A percentile compares a stretch with the other conserved stretches of the same genome.
Conservation (phyloP, 1,140 invertebrate genomes). For the Heliconius congener region DNA sequence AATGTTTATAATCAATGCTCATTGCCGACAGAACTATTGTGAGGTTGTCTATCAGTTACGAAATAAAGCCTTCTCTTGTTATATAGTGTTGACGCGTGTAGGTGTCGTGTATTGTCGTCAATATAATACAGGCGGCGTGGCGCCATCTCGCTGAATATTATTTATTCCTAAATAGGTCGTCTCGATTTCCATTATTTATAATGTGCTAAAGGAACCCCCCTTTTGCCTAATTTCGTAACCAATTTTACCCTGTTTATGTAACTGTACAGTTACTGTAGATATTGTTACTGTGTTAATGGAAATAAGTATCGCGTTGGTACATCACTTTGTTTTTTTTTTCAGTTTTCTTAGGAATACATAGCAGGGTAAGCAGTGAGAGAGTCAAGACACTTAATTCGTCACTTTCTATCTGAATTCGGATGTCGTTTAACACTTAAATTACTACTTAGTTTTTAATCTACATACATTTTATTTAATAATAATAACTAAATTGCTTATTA, state of each 20-base stretch:
- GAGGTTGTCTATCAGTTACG: conserved; percentile 57
- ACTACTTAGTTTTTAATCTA: background rate
- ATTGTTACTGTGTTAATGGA: background rate
- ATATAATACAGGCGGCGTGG: conserved; percentile 47
- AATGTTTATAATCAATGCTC: conserved; percentile 47
- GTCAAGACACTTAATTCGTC: too few relatives aligned
- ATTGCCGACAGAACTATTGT: conserved; percentile 48
- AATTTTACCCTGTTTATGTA: background rate
- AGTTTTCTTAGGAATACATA: too few relatives aligned
- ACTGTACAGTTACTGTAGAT: background rate
- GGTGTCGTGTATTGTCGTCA: conserved; percentile 49
- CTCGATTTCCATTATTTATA: conserved; percentile 19
- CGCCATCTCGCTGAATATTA: conserved; percentile 43
- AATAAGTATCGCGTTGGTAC: background rate
- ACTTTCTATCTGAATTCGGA: background rate
- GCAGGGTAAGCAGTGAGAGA: too few relatives aligned
- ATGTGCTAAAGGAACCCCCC: background rate
- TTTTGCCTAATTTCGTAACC: conserved; percentile 6
- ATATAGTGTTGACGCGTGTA: conserved; percentile 49
- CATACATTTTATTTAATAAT: background rate
- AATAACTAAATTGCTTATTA: too few relatives aligned
- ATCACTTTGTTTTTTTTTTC: too few relatives aligned
- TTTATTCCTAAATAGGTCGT: conserved; percentile 49
- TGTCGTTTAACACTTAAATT: background rate
- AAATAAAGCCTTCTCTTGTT: conserved; percentile 56